These are phyloP conservation scores for Frieseomelitta varia DNA, from an alignment of 1,140 invertebrate genomes.

Conservation along the genomic window DNA sequence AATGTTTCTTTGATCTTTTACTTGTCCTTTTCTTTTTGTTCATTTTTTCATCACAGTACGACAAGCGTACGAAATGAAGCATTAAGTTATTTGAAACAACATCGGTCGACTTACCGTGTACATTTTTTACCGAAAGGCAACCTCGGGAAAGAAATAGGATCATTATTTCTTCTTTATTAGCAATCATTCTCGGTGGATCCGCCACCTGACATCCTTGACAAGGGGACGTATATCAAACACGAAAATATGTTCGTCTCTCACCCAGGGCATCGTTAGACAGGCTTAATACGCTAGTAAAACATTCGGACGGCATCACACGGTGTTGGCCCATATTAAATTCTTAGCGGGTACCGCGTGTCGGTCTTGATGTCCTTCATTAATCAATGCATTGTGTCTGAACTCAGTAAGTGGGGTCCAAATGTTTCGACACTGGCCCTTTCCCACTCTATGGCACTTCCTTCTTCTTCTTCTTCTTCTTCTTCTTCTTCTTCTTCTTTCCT, in stretches of 20 bases:
- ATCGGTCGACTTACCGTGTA: slow-evolving; percentile 15
- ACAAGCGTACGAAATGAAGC: slow-evolving; percentile 6
- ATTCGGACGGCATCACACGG: slow-evolving; percentile 61
- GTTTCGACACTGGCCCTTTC: slow-evolving; percentile 59
- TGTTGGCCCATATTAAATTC: slow-evolving; percentile 71
- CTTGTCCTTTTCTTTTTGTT: background rate
- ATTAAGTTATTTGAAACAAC: slow-evolving; percentile 36
- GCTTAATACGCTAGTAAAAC: slow-evolving; percentile 69
- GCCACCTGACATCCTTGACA: slow-evolving; percentile 46
- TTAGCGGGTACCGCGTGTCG: slow-evolving; percentile 66
- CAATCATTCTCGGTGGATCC: slow-evolving; percentile 42
- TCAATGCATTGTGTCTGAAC: slow-evolving; percentile 66
- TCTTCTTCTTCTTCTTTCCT: background rate
- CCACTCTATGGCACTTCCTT: background rate
- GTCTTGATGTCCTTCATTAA: slow-evolving; percentile 69
- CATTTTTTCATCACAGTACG: background rate
- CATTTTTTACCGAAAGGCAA: slow-evolving; percentile 38
- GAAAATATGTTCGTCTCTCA: slow-evolving; percentile 54
- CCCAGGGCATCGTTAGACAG: slow-evolving; percentile 58
- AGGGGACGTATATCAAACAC: slow-evolving; percentile 50
- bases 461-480: background rate
- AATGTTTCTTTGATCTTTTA: background rate
- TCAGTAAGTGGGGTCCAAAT: slow-evolving; percentile 65
- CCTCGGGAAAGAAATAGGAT: slow-evolving; percentile 46
- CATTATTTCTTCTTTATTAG: slow-evolving; percentile 52